These are phyloP conservation scores for Xanthia icteritia DNA, from an alignment of 2,888 invertebrate species.

Conservation along the genomic window DNA sequence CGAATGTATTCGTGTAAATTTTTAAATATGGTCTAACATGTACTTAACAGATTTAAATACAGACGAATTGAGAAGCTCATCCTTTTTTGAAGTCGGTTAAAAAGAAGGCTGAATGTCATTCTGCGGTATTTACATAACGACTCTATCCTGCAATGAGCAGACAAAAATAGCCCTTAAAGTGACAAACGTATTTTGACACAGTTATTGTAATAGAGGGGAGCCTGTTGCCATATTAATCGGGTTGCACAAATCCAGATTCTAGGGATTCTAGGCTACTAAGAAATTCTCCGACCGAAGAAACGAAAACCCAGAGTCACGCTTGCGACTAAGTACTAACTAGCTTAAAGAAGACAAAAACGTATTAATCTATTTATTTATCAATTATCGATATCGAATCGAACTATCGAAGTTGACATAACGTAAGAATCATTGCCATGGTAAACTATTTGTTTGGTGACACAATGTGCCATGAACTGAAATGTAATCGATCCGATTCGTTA, in stretches of 20 bases:
- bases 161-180: neutral
- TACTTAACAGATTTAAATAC: neutral
- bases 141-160: neutral
- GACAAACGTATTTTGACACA: neutral
- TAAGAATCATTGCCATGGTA: neutral
- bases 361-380: neutral
- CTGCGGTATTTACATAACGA: too few species aligned
- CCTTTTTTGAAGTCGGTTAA: too few species aligned
- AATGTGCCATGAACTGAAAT: neutral
- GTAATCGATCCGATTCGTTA: conserved; percentile 6
- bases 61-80: too few species aligned
- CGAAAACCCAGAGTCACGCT: neutral
- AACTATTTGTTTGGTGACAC: neutral
- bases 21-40: too few species aligned
- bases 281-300: neutral
- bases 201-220: neutral
- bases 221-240: neutral
- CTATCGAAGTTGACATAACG: neutral
- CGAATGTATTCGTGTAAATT: too few species aligned
- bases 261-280: too few species aligned
- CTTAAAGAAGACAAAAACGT: neutral
- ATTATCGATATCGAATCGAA: neutral
- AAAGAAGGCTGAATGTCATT: too few species aligned
- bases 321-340: neutral
- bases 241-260: neutral